A percentile compares a stretch with the other conserved stretches of the same genome.
These are phyloP conservation scores for Zaprionus ornatus DNA, from an alignment of 1,140 invertebrate genomes.

Conservation along the genomic window DNA sequence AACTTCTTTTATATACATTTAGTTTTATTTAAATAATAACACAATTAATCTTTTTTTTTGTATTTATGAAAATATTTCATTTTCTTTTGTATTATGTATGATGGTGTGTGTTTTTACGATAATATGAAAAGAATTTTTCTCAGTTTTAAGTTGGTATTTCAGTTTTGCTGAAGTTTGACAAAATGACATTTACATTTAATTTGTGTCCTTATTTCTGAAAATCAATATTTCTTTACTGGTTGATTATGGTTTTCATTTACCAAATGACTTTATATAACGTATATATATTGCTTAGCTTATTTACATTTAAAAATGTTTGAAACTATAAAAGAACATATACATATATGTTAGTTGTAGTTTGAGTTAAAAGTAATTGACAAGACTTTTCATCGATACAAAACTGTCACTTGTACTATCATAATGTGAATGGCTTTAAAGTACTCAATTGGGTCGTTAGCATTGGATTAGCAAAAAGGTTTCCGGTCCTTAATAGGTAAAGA, in stretches of 20 bases:
- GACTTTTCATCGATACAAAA: slow-evolving; percentile 17
- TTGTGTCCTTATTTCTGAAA: slow-evolving; percentile 22
- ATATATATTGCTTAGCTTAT: slow-evolving; percentile 29
- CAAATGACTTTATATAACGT: slow-evolving; percentile 27
- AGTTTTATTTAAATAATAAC: slow-evolving; percentile 84
- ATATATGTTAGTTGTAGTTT: slow-evolving; percentile 16
- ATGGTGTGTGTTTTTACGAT: slow-evolving; percentile 32
- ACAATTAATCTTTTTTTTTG: slow-evolving; percentile 58
- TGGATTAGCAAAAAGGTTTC: neutral
- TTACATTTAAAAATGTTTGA: slow-evolving; percentile 33
- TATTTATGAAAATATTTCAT: slow-evolving; percentile 73
- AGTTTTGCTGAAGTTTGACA: slow-evolving; percentile 41
- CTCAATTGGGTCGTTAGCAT: neutral
- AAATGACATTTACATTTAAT: slow-evolving; percentile 66
- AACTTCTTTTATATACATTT: slow-evolving; percentile 80
- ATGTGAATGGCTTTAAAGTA: neutral
- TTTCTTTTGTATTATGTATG: slow-evolving; percentile 50
- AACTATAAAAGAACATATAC: slow-evolving; percentile 15
- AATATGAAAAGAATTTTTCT: slow-evolving; percentile 26
- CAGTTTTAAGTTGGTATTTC: slow-evolving; percentile 23
- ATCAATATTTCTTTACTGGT: slow-evolving; percentile 12
- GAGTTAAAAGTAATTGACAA: slow-evolving; percentile 27
- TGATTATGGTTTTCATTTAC: slow-evolving; percentile 20
- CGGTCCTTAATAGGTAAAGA: neutral
- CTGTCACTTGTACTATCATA: neutral